Evolutionary conservation across 1,140 invertebrate species (phyloP).

Genomic region (Drosophila nasuta): DNA sequence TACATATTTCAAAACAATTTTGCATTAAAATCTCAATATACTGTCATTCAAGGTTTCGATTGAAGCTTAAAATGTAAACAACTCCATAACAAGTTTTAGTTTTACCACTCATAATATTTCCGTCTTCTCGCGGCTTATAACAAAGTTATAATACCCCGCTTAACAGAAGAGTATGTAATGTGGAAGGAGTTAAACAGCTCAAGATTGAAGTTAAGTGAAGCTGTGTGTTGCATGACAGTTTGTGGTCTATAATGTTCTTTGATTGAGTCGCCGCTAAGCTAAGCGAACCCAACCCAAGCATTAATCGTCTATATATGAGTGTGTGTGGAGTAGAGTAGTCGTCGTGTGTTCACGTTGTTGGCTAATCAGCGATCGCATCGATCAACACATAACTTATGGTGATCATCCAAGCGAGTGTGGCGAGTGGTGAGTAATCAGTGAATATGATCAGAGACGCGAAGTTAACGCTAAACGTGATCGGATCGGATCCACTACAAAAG

Average conservation of each 20-base stretch:
- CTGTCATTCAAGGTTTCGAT: too few species aligned
- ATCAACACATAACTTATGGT: constrained; percentile 14
- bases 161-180: too few species aligned
- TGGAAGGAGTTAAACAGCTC: too few species aligned
- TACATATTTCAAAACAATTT: too few species aligned
- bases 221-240: constrained; percentile 16
- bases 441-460: constrained; percentile 20
- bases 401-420: constrained; percentile 2
- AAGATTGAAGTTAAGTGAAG: too few species aligned
- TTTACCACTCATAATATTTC: too few species aligned
- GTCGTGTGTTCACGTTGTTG: constrained; percentile 24
- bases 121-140: too few species aligned
- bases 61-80: too few species aligned
- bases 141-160: too few species aligned
- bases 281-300: not conserved
- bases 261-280: constrained; percentile 5
- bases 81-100: too few species aligned
- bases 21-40: too few species aligned
- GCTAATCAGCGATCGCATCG: constrained; percentile 16
- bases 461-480: constrained; percentile 29
- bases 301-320: not conserved
- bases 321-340: not conserved
- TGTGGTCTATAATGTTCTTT: constrained; percentile 18
- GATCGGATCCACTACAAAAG: not conserved
- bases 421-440: constrained; percentile 36